Base-by-base conservation (phyloP, 2,888 invertebrate species). In the Bellardia bayeri region DNA sequence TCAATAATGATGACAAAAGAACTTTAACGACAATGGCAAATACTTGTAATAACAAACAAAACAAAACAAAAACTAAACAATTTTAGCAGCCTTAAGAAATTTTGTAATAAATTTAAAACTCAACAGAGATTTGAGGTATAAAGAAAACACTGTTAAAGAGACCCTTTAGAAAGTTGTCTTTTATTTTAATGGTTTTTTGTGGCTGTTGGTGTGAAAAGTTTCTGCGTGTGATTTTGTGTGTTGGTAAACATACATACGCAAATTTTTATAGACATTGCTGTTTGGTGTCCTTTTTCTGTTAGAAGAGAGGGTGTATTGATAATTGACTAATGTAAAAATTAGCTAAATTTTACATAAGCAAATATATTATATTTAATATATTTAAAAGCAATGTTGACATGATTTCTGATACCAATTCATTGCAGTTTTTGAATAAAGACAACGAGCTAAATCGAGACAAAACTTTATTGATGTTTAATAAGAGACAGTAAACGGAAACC, bases 1-100 rank as follows among this genome's bases (percentile, higher is more conserved):
- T 92, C 92, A 91, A 40, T 91, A 90, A 92, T 90, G 92, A 92
- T 87, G 87, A 87, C 92, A 92, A 91, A 91, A 76, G 85, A 82
- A 71, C 66, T 82, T 49, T 54, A 37, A 74, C 14, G 45, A 23
- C n/a, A 37, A 58, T 30, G 9, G 13, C 30, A 45, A 23, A 68
- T 45, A 68, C 68, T 13, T 4, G 40, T 42, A 68, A 45, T 49
- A 30, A 68, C 68, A 23, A 8, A 23, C 68, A 16, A 33, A 30
- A 69, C 51, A 16, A 9, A 37, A 37, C 14, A 13, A 30, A 33
- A 54, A 56, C n/a, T 3, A 33, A 63, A 79, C 33, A 45, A 71
- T 42, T 71, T 75, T 49, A 40, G 14, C 37, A n/a, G 85, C 87
- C 87, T 85, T 71, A 87, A 87, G 87, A 75, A 79, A 87, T 74